phyloP scores from a whole-genome alignment of 2,113 vertebrate species.

The Hippocampus abdominalis region DNA sequence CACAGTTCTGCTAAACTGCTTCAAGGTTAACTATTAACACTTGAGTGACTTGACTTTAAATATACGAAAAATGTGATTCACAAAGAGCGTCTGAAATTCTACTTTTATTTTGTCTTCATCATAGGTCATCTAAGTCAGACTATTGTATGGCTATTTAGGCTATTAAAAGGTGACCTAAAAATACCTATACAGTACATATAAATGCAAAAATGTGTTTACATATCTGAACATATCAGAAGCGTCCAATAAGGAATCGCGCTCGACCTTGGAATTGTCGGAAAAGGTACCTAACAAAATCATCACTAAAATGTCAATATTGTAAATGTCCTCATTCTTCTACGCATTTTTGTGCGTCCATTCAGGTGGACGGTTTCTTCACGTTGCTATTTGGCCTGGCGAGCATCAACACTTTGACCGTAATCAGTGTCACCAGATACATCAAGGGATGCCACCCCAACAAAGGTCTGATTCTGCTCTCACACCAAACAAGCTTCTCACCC shows the following conservation, averaged over 20 bases:
- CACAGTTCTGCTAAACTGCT: no score
- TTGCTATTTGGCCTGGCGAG: slow-evolving; percentile 85
- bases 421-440: slow-evolving; percentile 85
- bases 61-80: no score
- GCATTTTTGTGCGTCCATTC: slow-evolving; percentile 28
- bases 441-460: slow-evolving; percentile 79
- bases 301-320: not conserved
- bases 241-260: not conserved
- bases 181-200: not conserved
- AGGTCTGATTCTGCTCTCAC: slow-evolving; percentile 62
- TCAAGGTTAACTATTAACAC: no score
- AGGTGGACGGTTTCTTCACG: slow-evolving; percentile 87
- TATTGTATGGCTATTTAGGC: no score
- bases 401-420: slow-evolving; percentile 86
- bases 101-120: no score
- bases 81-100: no score
- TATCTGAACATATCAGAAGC: not conserved
- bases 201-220: not conserved
- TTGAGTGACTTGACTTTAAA: no score
- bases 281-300: not conserved
- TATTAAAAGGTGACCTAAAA: not conserved
- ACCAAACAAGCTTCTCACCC: slow-evolving; percentile 6
- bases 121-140: no score
- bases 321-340: not conserved
- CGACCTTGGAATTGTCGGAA: not conserved